A percentile compares a stretch with the other conserved stretches of the same genome.
Conservation (phyloP, 2,797 vertebrate species). For the Chanos chanos region DNA sequence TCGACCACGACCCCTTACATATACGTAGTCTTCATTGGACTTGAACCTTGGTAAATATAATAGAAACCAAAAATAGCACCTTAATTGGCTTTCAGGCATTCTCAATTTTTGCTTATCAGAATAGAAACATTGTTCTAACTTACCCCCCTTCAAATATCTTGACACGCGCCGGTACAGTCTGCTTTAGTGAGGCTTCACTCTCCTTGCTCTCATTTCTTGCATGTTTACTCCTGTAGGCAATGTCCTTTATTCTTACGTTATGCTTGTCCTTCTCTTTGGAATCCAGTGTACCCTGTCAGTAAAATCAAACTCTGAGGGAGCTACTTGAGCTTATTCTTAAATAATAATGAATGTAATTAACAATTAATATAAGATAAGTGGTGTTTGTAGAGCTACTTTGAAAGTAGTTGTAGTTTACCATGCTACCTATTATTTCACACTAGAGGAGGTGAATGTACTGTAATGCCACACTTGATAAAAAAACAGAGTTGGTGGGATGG, state of each 20-base stretch:
- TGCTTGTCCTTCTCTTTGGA: conserved; percentile 83
- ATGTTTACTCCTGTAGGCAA: conserved; percentile 85
- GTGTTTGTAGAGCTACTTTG: too few relatives aligned
- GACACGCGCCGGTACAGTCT: conserved; percentile 87
- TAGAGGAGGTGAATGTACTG: too few relatives aligned
- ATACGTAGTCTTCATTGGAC: conserved; percentile 98
- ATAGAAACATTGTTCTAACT: conserved; percentile 55
- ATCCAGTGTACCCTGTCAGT: conserved; percentile 92
- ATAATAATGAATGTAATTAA: background rate
- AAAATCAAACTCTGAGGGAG: conserved; percentile 51
- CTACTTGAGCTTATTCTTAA: background rate
- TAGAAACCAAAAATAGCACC: background rate
- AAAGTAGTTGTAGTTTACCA: too few relatives aligned
- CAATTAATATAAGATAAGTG: background rate
- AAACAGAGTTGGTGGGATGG: too few relatives aligned
- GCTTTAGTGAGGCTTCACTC: conserved; percentile 83
- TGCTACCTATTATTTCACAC: too few relatives aligned
- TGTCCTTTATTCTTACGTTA: conserved; percentile 81
- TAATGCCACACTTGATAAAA: too few relatives aligned
- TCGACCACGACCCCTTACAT: conserved; percentile 93
- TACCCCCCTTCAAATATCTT: conserved; percentile 99
- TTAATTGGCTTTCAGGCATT: conserved; percentile 14
- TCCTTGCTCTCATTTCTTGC: conserved; percentile 92
- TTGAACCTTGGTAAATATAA: conserved; percentile 80
- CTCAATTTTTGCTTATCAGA: conserved; percentile 17